phyloP scores from a whole-genome alignment of 2,888 invertebrate genomes.

The Sinelater perroti region DNA sequence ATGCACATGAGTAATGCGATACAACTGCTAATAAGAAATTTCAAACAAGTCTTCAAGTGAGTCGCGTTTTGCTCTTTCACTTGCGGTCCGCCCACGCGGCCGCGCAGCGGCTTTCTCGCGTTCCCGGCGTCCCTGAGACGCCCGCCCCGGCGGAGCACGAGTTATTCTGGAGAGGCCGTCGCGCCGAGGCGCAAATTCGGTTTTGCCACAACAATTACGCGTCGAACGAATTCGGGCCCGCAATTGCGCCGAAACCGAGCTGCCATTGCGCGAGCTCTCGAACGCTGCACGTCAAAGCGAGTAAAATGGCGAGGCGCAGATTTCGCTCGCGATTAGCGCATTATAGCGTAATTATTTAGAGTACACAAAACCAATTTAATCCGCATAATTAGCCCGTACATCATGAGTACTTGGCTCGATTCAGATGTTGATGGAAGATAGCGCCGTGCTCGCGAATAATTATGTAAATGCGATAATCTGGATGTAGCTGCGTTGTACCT shows the following conservation, averaged over 20 bases:
- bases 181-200: too few species aligned
- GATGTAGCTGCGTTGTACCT: slow-evolving; percentile 19
- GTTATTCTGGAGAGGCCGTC: too few species aligned
- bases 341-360: slow-evolving; percentile 3
- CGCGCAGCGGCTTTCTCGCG: slow-evolving; percentile 52
- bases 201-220: too few species aligned
- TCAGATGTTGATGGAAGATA: slow-evolving; percentile 22
- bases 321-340: neutral
- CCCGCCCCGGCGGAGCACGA: too few species aligned
- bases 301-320: neutral
- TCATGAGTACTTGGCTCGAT: slow-evolving; percentile 15
- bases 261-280: too few species aligned
- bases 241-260: too few species aligned
- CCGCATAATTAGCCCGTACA: slow-evolving; percentile 25
- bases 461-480: slow-evolving; percentile 28
- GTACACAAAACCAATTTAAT: slow-evolving; percentile 25
- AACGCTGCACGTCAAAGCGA: neutral
- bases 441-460: slow-evolving; percentile 25
- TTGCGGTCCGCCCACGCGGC: slow-evolving; percentile 52
- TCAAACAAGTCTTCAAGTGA: slow-evolving; percentile 49
- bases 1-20: slow-evolving; percentile 46
- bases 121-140: slow-evolving; percentile 47
- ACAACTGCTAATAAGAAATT: slow-evolving; percentile 46
- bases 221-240: too few species aligned
- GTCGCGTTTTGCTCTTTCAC: slow-evolving; percentile 50